Evolutionary conservation across 2,888 invertebrate species (phyloP).

Genomic region (Ceramica pisi): DNA sequence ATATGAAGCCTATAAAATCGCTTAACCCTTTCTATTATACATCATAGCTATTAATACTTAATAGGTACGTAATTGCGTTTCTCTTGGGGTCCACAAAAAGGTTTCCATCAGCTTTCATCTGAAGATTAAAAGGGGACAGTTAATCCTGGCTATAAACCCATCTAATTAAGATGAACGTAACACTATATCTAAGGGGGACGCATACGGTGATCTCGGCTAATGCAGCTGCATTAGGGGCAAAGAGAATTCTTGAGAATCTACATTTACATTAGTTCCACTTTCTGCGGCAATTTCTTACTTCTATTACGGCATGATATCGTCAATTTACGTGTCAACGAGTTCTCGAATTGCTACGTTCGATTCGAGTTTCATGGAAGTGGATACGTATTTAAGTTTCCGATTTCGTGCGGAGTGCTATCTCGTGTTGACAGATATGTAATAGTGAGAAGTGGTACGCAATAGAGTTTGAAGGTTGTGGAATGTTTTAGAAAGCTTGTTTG

Average conservation of each 20-base stretch:
- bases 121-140: constrained; percentile 75
- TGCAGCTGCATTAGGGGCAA: constrained; percentile 76
- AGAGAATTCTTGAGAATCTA: constrained; percentile 72
- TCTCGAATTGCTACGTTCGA: constrained; percentile 67
- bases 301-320: constrained; percentile 70
- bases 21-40: constrained; percentile 75
- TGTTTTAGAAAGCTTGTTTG: neutral
- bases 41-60: constrained; percentile 78
- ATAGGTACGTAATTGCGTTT: constrained; percentile 77
- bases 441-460: constrained; percentile 29
- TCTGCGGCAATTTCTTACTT: constrained; percentile 65
- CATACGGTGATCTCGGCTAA: constrained; percentile 69
- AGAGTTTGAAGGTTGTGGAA: neutral
- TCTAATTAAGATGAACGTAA: constrained; percentile 72
- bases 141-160: constrained; percentile 71
- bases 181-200: constrained; percentile 55
- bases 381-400: constrained; percentile 57
- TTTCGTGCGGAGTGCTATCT: constrained; percentile 57
- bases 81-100: constrained; percentile 67
- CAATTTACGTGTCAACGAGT: constrained; percentile 66
- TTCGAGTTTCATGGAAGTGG: constrained; percentile 54
- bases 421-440: constrained; percentile 52
- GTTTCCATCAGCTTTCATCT: constrained; percentile 69
- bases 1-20: constrained; percentile 68
- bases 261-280: constrained; percentile 63